Evolutionary conservation across 1,140 invertebrate genomes (phyloP), one percentile per base, ranked within the genome.

Genomic region (Sweltsa coloradensis): DNA sequence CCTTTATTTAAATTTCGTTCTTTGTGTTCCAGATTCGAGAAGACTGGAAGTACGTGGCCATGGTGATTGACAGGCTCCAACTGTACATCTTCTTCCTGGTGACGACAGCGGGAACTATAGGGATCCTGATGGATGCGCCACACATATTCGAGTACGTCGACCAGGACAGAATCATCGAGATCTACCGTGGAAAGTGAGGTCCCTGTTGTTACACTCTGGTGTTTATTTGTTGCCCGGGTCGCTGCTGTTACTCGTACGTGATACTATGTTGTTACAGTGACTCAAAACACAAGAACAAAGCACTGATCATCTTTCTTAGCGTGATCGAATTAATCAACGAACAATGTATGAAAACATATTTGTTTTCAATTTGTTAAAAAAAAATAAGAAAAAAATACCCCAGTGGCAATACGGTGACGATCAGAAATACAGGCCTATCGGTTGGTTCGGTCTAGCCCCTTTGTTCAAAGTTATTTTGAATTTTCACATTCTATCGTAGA

Each of bases 41-140:
- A 69, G 96, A 99, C 69, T 99, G 96, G 96, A 98, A 97, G 62
- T 99, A 97, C 65, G 93, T 99, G 5, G 94, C 95, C 25, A 96
- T 97, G 88, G 95, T 99, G 24, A 95, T 99, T 56, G 96, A 99
- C 74, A 80, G 96, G 56, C 72, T 99, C 40, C 89, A 97, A 62
- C 74, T 99, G 47, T 94, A 95, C 64, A 85, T 98, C 55, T 99
- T 99, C 71, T 95, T 99, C 69, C 77, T 92, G 37, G 92, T 98
- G 7, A 99, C 96, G 21, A 85, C 90, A n/a, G 84, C 85, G 9
- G 87, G 86, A 9, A 98, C 95, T 3, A 79, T 97, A 50, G 91
- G 91, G 19, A 98, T 99, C 54, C 70, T 99, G n/a, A 92, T 98
- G 82, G 89, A 97, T 62, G 95, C 96, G 1, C 96, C 96, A 24